Base-by-base conservation (phyloP, 2,888 invertebrate species). In the Hirudinaria manillensis region DNA sequence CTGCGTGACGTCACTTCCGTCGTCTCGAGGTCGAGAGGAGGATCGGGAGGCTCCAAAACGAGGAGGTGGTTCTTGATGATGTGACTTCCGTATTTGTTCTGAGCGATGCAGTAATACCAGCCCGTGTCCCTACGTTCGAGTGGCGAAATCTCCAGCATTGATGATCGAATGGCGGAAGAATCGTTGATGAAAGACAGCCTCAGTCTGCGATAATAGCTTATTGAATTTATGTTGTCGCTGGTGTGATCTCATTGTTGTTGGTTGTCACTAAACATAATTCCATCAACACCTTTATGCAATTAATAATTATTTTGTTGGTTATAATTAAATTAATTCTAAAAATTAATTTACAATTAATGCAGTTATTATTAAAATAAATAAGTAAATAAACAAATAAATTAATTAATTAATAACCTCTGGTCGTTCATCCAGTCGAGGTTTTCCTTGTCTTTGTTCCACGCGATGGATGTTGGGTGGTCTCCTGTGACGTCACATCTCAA, bases 11-110 rank as follows among this genome's bases (percentile, higher is more conserved):
- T 91, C 83, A 92, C 92, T 79, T 93, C 92, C 81, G 91, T 90
- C 73, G 93, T 91, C 80, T 92, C 89, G 79, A 94, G 90, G 83
- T 93, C 92, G 83, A 91, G 90, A 4, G 94, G 94, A 84, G 92
- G 90, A 85, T 94, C 94, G 0, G 94, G 94, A 65, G 92, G 91
- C 88, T 94, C 91, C 88, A 94, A 93, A 45, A 95, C 92, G 74
- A 93, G 91, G 77, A 95, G 89, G 83, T 93, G 92, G 84, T 94
- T 92, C 73, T 91, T 90, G 90, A 93, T 92, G 85, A 93, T 91
- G 82, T 94, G 94, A 80, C 91, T 91, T 16, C 95, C 95, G 83
- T 92, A 95, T 72, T 91, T 89, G 86, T 95, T 96, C 81, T 91
- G 91, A 0, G 93, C 93, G 78, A 91, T 89, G 84, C 95, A 95